Conservation (phyloP, 2,888 invertebrate genomes). For the Coelinius sp. region DNA sequence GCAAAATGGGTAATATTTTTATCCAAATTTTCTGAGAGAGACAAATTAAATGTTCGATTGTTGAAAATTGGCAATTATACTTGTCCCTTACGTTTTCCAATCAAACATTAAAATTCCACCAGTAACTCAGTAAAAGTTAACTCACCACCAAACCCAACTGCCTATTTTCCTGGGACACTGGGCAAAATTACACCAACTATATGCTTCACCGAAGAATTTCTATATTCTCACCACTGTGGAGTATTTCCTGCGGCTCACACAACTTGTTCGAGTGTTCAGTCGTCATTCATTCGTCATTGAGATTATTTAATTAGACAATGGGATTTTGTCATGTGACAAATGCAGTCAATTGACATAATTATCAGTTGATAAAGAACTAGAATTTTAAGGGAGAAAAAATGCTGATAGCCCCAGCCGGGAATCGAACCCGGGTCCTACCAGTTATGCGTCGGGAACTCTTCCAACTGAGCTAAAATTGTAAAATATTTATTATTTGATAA, state of each 20-base stretch:
- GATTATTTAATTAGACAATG: not conserved
- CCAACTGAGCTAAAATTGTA: too few relatives aligned
- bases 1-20: not conserved
- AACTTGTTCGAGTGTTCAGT: not conserved
- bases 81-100: constrained; percentile 35
- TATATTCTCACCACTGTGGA: not conserved
- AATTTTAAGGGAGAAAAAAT: too few relatives aligned
- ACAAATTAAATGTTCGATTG: not conserved
- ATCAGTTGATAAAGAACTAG: too few relatives aligned
- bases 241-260: not conserved
- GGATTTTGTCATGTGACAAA: not conserved
- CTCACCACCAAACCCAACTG: constrained; percentile 44
- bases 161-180: constrained; percentile 38
- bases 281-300: not conserved
- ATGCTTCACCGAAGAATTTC: constrained; percentile 12
- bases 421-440: too few relatives aligned
- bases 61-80: constrained; percentile 37
- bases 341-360: too few relatives aligned
- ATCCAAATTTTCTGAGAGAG: not conserved
- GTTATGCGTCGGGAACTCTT: too few relatives aligned
- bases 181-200: constrained; percentile 8
- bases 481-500: not conserved
- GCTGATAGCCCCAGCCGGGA: too few relatives aligned
- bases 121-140: constrained; percentile 38
- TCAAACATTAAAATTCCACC: constrained; percentile 50